Base-by-base conservation (phyloP, 2,113 vertebrate genomes). In the Agapornis roseicollis region DNA sequence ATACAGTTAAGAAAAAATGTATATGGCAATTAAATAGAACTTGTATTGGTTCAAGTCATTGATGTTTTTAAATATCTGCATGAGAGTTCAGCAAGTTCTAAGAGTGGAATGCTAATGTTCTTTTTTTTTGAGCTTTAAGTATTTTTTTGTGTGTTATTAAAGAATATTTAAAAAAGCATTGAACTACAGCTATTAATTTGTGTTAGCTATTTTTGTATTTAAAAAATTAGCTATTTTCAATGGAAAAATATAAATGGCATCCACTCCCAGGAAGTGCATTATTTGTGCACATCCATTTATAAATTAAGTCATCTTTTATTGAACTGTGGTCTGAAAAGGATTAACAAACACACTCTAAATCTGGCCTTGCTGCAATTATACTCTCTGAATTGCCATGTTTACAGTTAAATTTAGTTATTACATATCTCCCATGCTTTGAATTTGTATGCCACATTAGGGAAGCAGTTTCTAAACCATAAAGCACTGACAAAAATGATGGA, bases 371-470 rank as follows among this genome's bases (percentile, higher is more conserved):
- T 87, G 42, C 46, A 85, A 31, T 85, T 87, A 47, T 68, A 1
- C 3, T 4, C 37, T 11, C 47, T 92, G 17, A 65, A 73, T 89
- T 69, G 17, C 25, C 46, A 28, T 66, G 29, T 95, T 94, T 91
- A 63, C n/a, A 66, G 46, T 66, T 89, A 83, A 85, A 73, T 66
- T 35, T 53, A 91, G 27, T 50, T 91, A 46, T 66, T 90, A 13
- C 9, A 7, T 94, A 90, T 96, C 80, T 94, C 53, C 84, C 81
- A 93, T n/a, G 61, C 82, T 96, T 89, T 97, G 90, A 96, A 89
- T 91, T 96, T 93, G 33, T 92, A 61, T 97, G 85, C 94, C 88
- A 92, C 72, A 69, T 94, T 94, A 95, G 73, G 63, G 89, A 95
- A 96, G 94, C 53, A 92, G 66, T 94, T 90, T 96, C 80, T 84